Conservation (phyloP, 92 coral and sea anemone genomes). For the Blastomussa wellsi region DNA sequence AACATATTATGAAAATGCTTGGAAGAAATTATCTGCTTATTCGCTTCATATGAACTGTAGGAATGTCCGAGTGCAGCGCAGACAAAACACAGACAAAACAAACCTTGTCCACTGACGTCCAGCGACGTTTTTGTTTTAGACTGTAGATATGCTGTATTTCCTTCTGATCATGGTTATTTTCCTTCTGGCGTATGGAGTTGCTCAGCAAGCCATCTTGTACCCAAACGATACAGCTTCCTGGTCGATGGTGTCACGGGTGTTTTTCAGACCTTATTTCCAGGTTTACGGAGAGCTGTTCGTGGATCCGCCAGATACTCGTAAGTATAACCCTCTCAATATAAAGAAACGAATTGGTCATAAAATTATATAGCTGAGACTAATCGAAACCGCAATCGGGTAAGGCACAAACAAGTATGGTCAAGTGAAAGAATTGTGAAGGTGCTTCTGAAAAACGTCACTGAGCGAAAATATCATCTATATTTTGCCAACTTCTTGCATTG, state of each 20-base stretch:
- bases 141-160: conserved; percentile 82
- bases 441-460: neutral
- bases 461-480: neutral
- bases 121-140: conserved; percentile 20
- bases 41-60: too few species aligned
- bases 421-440: neutral
- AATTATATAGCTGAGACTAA: neutral
- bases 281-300: conserved; percentile 86
- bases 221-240: conserved; percentile 69
- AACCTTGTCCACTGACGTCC: too few species aligned
- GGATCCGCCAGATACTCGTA: conserved; percentile 50
- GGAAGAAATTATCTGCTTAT: too few species aligned
- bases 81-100: neutral
- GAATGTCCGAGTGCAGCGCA: too few species aligned
- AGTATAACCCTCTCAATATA: neutral
- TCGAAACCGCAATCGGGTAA: neutral
- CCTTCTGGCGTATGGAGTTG: conserved; percentile 88
- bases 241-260: conserved; percentile 62
- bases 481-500: neutral
- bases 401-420: neutral
- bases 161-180: conserved; percentile 80
- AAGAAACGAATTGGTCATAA: neutral
- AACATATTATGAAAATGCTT: too few species aligned
- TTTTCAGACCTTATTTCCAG: conserved; percentile 88
- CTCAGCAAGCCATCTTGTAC: conserved; percentile 83